Base-by-base conservation (phyloP, 2,797 vertebrate species). In the Necrosyrtes monachus region DNA sequence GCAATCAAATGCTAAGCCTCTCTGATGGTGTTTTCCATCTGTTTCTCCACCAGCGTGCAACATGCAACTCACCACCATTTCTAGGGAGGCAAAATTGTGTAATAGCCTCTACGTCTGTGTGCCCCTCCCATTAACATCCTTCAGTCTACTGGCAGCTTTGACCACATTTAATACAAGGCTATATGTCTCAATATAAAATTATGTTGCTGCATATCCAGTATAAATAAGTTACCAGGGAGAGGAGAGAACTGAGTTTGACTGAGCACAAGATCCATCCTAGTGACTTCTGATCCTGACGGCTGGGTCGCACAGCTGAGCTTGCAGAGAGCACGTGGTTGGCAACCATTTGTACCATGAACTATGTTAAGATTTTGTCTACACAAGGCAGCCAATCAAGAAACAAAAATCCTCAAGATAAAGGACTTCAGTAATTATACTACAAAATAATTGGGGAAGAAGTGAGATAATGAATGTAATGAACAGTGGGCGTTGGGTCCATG, bases 1-100 rank as follows among this genome's bases (percentile, higher is more conserved):
- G 35, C 48, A 73, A 69, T 91, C 94, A 86, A 63, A 89, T 59
- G 77, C 54, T 68, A 87, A 89, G 30, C 83, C 70, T 54, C 31
- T 79, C 59, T 74, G 48, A 64, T 67, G 59, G 7, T 25, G 67
- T 85, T 91, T 91, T n/a, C 89, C 84, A 83, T 93, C 91, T 94
- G 81, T 51, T 92, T 74, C n/a, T 65, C 74, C 64, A 54, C 24
- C 43, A 79, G 50, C 22, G 2, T 48, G 46, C 59, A 91, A 75
- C 14, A 43, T 30, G n/a, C 39, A 62, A 28, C 63, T 90, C 0
- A 0, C 17, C 80, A n/a, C 51, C 12, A 5, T 73, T 72, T 86
- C 70, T 59, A 59, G 41, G 60, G 39, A 85, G 75, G 60, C 8
- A 67, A 82, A 76, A 41, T 3, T 28, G 7, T 72, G n/a, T 31